A percentile compares a stretch with the other conserved stretches of the same genome.
These are phyloP conservation scores for Lasioglossum zephyrum DNA, from an alignment of 2,888 invertebrate species.

Conservation along the genomic window DNA sequence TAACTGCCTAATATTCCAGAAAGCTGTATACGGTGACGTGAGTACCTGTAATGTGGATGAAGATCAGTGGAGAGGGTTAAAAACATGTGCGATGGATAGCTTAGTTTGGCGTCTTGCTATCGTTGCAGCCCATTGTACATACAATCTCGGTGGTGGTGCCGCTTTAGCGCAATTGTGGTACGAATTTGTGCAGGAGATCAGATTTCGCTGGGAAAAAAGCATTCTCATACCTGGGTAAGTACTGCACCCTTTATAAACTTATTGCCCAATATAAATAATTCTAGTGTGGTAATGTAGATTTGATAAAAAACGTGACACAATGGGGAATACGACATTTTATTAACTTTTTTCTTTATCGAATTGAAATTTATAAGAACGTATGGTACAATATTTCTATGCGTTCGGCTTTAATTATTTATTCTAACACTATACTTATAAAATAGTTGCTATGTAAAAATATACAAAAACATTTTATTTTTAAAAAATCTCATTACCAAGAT, in stretches of 20 bases:
- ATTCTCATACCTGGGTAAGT: constrained; percentile 94
- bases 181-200: constrained; percentile 95
- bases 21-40: constrained; percentile 80
- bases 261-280: constrained; percentile 36
- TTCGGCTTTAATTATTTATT: constrained; percentile 20
- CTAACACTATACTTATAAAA: constrained; percentile 21
- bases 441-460: constrained; percentile 28
- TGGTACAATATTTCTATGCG: constrained; percentile 20
- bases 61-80: constrained; percentile 85
- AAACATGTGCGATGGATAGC: constrained; percentile 92
- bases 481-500: constrained; percentile 16
- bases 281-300: neutral
- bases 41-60: constrained; percentile 76
- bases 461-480: constrained; percentile 30
- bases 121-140: constrained; percentile 89
- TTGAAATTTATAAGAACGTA: constrained; percentile 11
- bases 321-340: neutral
- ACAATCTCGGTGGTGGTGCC: constrained; percentile 90
- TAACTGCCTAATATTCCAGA: constrained; percentile 67
- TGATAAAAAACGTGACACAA: neutral
- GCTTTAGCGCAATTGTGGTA: constrained; percentile 97
- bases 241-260: constrained; percentile 61
- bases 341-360: neutral
- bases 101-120: constrained; percentile 93
- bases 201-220: constrained; percentile 94